Evolutionary conservation across 2,797 vertebrate species (phyloP).

Genomic region (Tapirus indicus): DNA sequence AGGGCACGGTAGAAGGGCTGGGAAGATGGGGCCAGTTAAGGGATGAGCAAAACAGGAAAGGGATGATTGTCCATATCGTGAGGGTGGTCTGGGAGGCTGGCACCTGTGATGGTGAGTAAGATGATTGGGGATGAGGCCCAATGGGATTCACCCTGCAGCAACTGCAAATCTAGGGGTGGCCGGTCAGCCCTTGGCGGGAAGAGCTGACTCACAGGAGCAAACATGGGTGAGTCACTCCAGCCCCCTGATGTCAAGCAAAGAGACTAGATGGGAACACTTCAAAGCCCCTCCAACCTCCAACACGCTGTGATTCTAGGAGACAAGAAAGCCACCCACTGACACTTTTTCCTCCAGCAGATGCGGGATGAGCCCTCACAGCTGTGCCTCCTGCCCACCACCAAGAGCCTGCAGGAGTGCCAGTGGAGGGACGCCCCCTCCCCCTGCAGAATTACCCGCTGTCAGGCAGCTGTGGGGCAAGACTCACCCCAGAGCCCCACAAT

Average conservation of each 20-base stretch:
- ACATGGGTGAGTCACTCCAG: neutral
- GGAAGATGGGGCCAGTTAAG: neutral
- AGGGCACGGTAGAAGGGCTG: neutral
- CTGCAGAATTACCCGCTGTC: neutral
- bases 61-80: neutral
- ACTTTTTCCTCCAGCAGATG: neutral
- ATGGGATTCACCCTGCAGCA: neutral
- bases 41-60: neutral
- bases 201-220: neutral
- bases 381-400: neutral
- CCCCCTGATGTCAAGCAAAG: neutral
- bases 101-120: neutral
- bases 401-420: neutral
- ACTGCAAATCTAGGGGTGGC: too few relatives aligned
- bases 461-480: neutral
- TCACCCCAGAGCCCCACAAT: neutral
- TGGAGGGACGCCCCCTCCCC: neutral
- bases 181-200: neutral
- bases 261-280: neutral
- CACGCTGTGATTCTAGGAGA: neutral
- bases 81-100: neutral
- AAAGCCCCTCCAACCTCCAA: neutral
- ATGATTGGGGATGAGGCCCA: neutral
- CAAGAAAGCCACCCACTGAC: neutral
- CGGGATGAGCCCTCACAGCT: neutral